Evolutionary conservation across 2,797 vertebrate species (phyloP).

Genomic region (Anguilla marmorata): DNA sequence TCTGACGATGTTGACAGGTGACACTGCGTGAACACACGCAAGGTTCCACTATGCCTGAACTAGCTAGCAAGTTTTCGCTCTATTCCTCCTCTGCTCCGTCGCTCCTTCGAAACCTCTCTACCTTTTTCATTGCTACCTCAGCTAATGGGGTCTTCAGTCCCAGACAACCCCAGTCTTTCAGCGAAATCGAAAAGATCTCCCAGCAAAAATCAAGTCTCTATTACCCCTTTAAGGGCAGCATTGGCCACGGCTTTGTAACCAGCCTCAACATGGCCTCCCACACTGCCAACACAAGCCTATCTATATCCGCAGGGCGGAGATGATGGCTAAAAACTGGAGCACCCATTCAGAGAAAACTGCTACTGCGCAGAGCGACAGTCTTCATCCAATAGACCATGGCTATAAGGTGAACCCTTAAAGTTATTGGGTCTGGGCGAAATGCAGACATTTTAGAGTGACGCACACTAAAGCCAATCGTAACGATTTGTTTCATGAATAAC

Average conservation of each 20-base stretch:
- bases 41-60: neutral
- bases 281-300: neutral
- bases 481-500: neutral
- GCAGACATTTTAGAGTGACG: neutral
- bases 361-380: neutral
- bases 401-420: neutral
- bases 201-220: neutral
- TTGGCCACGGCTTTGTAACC: neutral
- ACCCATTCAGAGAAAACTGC: neutral
- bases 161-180: neutral
- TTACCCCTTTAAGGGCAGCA: neutral
- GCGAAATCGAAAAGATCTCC: neutral
- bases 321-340: neutral
- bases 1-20: neutral
- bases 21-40: neutral
- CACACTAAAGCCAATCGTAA: neutral
- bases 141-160: neutral
- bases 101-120: constrained; percentile 20
- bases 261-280: constrained; percentile 12
- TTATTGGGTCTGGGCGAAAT: constrained; percentile 6
- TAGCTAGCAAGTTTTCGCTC: neutral
- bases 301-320: constrained; percentile 16
- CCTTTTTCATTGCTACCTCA: constrained; percentile 18
- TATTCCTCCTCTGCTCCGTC: constrained; percentile 1
- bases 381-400: neutral